These are phyloP conservation scores for Nothocercus nigrocapillus DNA, from an alignment of 2,113 vertebrate genomes.

Conservation along the genomic window DNA sequence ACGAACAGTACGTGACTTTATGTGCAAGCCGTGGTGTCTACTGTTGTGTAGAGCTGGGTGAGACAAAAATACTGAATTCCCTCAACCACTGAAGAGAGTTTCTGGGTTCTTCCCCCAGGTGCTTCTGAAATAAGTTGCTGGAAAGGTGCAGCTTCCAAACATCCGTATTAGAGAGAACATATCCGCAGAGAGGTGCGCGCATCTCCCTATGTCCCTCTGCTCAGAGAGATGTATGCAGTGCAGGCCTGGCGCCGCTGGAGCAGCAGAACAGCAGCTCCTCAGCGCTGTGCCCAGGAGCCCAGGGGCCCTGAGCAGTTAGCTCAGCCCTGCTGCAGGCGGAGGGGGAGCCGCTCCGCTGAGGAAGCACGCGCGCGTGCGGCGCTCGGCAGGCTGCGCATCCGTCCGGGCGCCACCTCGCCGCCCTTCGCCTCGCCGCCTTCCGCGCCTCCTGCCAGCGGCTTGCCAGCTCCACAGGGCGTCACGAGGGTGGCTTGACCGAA, in stretches of 20 bases:
- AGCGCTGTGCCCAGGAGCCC: too few species aligned
- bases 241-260: background rate
- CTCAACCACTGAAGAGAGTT: background rate
- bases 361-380: too few species aligned
- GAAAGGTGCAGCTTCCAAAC: background rate
- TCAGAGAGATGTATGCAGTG: background rate
- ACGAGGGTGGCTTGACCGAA: background rate
- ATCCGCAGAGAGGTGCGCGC: too few species aligned
- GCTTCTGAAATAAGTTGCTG: background rate
- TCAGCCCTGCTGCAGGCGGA: background rate
- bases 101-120: constrained; percentile 1
- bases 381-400: background rate
- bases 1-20: background rate
- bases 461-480: background rate
- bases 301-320: background rate
- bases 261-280: too few species aligned
- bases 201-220: background rate
- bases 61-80: background rate
- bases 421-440: background rate
- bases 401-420: background rate
- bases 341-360: background rate
- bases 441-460: background rate
- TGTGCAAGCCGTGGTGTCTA: background rate
- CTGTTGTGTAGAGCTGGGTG: background rate
- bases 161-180: background rate